These are phyloP conservation scores for Crotalus horridus DNA, from an alignment of 2,113 vertebrate species.

Conservation along the genomic window DNA sequence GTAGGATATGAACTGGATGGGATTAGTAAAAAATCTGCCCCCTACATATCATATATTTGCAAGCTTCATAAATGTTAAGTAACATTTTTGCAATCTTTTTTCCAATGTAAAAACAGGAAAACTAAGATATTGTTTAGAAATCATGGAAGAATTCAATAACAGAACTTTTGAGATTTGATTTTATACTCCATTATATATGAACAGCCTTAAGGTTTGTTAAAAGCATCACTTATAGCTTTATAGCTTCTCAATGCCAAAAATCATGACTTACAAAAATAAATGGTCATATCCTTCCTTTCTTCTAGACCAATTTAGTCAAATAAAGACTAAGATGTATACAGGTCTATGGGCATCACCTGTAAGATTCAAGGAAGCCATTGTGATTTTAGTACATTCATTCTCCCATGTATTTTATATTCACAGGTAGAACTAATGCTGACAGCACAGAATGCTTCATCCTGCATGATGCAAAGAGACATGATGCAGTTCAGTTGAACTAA, in stretches of 20 bases:
- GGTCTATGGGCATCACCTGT: background rate
- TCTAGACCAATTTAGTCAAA: background rate
- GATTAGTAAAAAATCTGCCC: background rate
- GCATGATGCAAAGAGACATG: background rate
- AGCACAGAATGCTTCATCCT: slow-evolving; percentile 13
- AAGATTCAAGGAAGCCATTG: slow-evolving; percentile 5
- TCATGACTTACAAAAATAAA: slow-evolving; percentile 20
- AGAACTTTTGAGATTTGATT: slow-evolving; percentile 44
- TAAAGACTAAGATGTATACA: slow-evolving; percentile 17
- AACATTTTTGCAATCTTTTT: background rate
- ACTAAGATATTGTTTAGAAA: background rate
- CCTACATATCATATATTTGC: background rate
- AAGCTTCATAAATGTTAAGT: background rate
- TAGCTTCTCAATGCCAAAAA: slow-evolving; percentile 24
- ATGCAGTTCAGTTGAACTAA: background rate
- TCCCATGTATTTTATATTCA: background rate
- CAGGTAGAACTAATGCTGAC: slow-evolving; percentile 1
- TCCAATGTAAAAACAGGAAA: background rate
- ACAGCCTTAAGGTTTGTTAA: slow-evolving; percentile 13
- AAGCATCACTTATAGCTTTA: slow-evolving; percentile 36
- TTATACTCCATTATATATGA: slow-evolving; percentile 26
- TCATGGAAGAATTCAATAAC: slow-evolving; percentile 44
- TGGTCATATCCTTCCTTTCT: slow-evolving; percentile 26
- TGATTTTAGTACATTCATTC: background rate
- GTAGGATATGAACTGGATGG: background rate